phyloP scores from a whole-genome alignment of 1,140 invertebrate species.

The Cephus cinctus region DNA sequence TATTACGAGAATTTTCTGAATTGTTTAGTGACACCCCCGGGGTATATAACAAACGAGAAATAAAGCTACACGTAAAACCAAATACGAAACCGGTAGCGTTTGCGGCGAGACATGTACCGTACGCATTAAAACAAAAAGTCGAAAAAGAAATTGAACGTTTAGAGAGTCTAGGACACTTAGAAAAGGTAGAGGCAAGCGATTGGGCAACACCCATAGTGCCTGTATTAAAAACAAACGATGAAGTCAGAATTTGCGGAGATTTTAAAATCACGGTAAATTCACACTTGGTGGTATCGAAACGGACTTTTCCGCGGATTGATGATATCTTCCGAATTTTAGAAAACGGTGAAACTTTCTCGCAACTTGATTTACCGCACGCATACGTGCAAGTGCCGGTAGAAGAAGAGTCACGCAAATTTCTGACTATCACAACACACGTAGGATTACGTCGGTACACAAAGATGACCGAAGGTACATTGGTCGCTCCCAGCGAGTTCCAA shows the following conservation, averaged over 20 bases:
- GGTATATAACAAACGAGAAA: slow-evolving; percentile 10
- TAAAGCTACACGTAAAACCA: slow-evolving; percentile 23
- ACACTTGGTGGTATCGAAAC: slow-evolving; percentile 12
- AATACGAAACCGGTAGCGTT: slow-evolving; percentile 27
- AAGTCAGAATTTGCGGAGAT: slow-evolving; percentile 45
- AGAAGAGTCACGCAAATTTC: slow-evolving; percentile 24
- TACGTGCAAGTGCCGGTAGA: slow-evolving; percentile 38
- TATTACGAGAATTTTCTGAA: slow-evolving; percentile 1
- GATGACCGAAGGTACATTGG: slow-evolving; percentile 36
- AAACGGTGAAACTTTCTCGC: slow-evolving; percentile 28
- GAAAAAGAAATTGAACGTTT: slow-evolving; percentile 24
- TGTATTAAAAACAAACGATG: slow-evolving; percentile 38
- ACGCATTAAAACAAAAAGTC: slow-evolving; percentile 9
- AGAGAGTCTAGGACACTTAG: slow-evolving; percentile 15
- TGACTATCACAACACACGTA: slow-evolving; percentile 40
- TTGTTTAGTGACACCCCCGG: slow-evolving; percentile 7
- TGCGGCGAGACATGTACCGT: slow-evolving; percentile 19
- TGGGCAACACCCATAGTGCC: slow-evolving; percentile 47
- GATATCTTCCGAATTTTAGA: slow-evolving; percentile 8
- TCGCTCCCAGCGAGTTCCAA: slow-evolving; percentile 47
- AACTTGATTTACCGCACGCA: slow-evolving; percentile 32
- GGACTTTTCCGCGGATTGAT: slow-evolving; percentile 19
- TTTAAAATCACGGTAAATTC: slow-evolving; percentile 29
- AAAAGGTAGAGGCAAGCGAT: slow-evolving; percentile 28
- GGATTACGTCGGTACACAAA: slow-evolving; percentile 34